These are phyloP conservation scores for Paramuricea clavata DNA, from an alignment of 92 coral and sea anemone species.

Conservation along the genomic window DNA sequence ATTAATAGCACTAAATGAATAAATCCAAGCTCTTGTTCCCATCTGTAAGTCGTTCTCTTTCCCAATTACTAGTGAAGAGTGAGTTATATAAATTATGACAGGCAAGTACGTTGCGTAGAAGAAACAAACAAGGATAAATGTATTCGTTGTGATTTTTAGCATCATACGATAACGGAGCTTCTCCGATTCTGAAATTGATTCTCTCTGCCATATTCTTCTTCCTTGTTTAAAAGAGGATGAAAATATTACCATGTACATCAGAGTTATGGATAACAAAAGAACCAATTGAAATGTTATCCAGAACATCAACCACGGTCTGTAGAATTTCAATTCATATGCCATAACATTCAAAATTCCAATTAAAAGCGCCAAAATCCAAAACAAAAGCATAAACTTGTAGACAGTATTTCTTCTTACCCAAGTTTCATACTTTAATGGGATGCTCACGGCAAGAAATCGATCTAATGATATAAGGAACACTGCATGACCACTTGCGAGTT, in stretches of 20 bases:
- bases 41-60: background rate
- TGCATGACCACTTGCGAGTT: background rate
- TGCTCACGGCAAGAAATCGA: slow-evolving; percentile 22
- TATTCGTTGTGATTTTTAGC: background rate
- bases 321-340: background rate
- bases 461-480: slow-evolving; percentile 17
- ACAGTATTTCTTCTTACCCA: background rate
- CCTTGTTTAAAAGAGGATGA: slow-evolving; percentile 16
- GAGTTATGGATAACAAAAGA: background rate
- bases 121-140: slow-evolving; percentile 17
- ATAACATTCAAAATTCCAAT: background rate
- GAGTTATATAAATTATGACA: background rate
- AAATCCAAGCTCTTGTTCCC: slow-evolving; percentile 33
- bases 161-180: background rate
- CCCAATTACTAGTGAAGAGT: background rate
- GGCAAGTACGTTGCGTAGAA: slow-evolving; percentile 32
- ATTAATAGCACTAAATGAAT: slow-evolving; percentile 13
- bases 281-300: background rate
- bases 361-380: background rate
- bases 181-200: background rate
- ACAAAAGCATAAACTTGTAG: background rate
- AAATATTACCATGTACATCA: slow-evolving; percentile 16
- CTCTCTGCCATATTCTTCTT: slow-evolving; percentile 3
- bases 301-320: background rate
- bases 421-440: background rate